Evolutionary conservation across 2,797 vertebrate species (phyloP).

Genomic region (Pyrocephalus nanus): DNA sequence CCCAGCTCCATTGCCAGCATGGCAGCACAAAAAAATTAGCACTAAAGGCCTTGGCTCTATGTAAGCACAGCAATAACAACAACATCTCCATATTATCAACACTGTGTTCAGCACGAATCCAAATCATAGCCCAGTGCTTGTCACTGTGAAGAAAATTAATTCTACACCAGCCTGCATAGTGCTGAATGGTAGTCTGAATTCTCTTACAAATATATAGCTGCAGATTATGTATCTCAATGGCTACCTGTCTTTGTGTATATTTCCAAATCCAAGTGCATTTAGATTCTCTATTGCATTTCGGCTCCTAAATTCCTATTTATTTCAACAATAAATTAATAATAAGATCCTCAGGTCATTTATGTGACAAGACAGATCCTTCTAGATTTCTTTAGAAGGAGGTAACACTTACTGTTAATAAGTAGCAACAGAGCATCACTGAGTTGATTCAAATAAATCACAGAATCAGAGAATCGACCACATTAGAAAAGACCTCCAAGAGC

Average conservation of each 20-base stretch:
- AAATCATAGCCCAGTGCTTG: neutral
- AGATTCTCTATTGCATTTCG: neutral
- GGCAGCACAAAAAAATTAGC: neutral
- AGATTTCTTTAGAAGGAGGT: neutral
- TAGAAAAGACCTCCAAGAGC: too few species aligned
- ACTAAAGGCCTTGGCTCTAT: neutral
- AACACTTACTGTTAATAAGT: neutral
- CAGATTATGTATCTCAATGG: neutral
- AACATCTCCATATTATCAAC: neutral
- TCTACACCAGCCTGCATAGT: neutral
- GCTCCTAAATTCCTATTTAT: neutral
- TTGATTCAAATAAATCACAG: neutral
- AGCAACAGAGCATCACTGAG: neutral
- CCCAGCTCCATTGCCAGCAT: neutral
- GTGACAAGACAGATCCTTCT: neutral
- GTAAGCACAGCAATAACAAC: neutral
- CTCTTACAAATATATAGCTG: neutral
- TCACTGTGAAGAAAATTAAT: neutral
- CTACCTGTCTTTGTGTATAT: neutral
- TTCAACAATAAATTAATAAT: neutral
- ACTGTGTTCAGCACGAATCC: neutral
- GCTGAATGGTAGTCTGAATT: neutral
- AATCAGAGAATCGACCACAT: too few species aligned
- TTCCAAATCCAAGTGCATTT: neutral
- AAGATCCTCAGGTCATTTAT: neutral